These are phyloP conservation scores for Thecocarcelia acutangulata DNA, from an alignment of 2,888 invertebrate genomes.

Conservation along the genomic window DNA sequence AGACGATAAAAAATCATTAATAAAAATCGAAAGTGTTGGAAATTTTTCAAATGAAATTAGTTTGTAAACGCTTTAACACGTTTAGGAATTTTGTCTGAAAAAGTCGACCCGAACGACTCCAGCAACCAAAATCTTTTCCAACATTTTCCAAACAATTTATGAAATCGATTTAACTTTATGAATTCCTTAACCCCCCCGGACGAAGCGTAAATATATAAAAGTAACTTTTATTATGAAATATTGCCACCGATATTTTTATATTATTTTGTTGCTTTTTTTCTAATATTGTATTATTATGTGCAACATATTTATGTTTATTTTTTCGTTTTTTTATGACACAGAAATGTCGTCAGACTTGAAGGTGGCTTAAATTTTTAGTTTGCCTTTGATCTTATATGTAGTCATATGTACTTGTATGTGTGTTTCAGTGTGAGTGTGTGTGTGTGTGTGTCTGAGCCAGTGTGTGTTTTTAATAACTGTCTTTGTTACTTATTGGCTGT, in stretches of 20 bases:
- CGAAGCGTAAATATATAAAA: neutral
- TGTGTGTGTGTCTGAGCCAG: neutral
- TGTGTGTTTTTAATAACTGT: conserved; percentile 12
- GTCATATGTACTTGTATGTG: neutral
- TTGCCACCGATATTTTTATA: conserved; percentile 34
- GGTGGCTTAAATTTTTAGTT: conserved; percentile 35
- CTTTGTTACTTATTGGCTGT: neutral
- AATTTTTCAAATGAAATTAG: neutral
- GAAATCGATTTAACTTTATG: conserved; percentile 13
- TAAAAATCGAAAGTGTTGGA: conserved; percentile 62
- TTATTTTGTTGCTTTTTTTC: neutral
- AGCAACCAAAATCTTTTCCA: neutral
- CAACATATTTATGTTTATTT: neutral
- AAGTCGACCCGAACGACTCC: neutral
- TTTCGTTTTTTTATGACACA: conserved; percentile 28
- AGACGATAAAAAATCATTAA: conserved; percentile 14
- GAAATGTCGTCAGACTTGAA: conserved; percentile 44
- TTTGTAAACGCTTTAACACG: conserved; percentile 13
- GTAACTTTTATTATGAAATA: conserved; percentile 15
- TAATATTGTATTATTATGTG: neutral
- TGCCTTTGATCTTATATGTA: conserved; percentile 44
- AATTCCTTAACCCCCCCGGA: conserved; percentile 33
- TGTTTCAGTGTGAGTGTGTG: neutral
- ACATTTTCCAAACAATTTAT: conserved; percentile 27
- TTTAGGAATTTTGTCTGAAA: conserved; percentile 38